phyloP scores from a whole-genome alignment of 2,113 vertebrate species.

The Heterotis niloticus region DNA sequence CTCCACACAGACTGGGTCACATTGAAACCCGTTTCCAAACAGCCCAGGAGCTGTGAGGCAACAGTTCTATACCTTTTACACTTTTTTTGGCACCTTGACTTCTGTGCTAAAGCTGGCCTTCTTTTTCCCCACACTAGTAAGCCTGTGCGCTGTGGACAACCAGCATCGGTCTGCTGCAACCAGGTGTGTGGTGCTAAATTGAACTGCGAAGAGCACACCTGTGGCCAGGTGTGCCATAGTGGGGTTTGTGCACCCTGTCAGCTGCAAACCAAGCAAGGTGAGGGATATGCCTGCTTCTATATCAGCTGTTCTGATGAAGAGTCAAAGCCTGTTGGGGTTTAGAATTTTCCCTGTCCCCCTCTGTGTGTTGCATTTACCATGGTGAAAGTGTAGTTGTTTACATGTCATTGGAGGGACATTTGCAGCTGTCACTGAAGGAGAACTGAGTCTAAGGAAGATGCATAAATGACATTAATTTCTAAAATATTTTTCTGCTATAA shows the following conservation, averaged over 20 bases:
- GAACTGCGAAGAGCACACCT: conserved; percentile 85
- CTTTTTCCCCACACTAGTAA: conserved; percentile 63
- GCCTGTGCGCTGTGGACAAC: conserved; percentile 88
- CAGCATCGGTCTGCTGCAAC: conserved; percentile 75
- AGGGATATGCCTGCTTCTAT: conserved; percentile 33
- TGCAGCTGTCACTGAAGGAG: too few species aligned
- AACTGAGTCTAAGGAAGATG: neutral
- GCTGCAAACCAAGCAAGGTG: conserved; percentile 78
- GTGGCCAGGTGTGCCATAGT: conserved; percentile 82
- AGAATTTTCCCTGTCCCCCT: too few species aligned
- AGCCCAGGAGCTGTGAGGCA: too few species aligned
- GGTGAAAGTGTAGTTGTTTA: too few species aligned
- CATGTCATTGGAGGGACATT: neutral
- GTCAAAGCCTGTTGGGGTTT: neutral
- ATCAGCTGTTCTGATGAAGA: neutral
- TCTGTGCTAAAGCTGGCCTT: neutral
- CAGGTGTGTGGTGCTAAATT: conserved; percentile 75
- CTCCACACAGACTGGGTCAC: too few species aligned
- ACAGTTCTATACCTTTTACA: too few species aligned
- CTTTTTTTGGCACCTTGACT: too few species aligned
- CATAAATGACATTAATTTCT: neutral
- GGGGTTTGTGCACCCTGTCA: conserved; percentile 83
- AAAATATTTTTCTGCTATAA: neutral
- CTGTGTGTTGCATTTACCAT: neutral
- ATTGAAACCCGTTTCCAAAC: too few species aligned